Base-by-base conservation (phyloP, 2,888 invertebrate species). In the Eumerus sabulonum region DNA sequence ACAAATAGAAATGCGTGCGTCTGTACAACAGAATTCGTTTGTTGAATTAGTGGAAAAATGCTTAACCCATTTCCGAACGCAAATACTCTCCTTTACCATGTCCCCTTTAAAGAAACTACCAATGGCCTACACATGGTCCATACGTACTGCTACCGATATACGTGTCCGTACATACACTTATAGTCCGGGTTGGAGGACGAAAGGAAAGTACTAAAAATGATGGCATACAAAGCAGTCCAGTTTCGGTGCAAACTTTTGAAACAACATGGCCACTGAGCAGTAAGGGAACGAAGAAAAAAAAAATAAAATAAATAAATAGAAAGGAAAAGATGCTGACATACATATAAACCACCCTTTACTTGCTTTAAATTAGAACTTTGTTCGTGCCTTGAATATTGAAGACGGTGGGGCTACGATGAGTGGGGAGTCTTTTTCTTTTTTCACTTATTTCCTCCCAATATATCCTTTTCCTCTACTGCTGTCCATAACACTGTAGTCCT, bases 321-420 rank as follows among this genome's bases (percentile, higher is more conserved):
- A n/a, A n/a, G n/a, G n/a, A n/a, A n/a, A n/a, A n/a, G n/a, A 73
- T 73, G 79, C 79, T 79, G 79, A 79, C 79, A 79, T 79, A 79
- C 74, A 79, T 79, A 81, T 82, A 72, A 82, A 81, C 82, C 82
- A 82, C 83, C 82, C 82, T 82, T 82, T 82, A 82, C 76, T 77
- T 84, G 85, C 85, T 88, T 87, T 88, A 87, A 87, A 87, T 87
- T 87, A 88, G 88, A 87, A 88, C 87, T 86, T 87, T 87, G 85
- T 87, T 86, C 88, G 87, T 87, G 87, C 86, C 87, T 87, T 87
- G 87, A 88, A 87, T 87, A 87, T 88, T 87, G 86, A 88, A 87
- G 86, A 86, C 85, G 50, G 48, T 35, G 44, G 17, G 45, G 45
- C 68, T 50, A 40, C n/a, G 36, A 38, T 47, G 60, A 11, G 62